These are phyloP conservation scores for Scomber japonicus DNA, from an alignment of 2,113 vertebrate species.

Conservation along the genomic window DNA sequence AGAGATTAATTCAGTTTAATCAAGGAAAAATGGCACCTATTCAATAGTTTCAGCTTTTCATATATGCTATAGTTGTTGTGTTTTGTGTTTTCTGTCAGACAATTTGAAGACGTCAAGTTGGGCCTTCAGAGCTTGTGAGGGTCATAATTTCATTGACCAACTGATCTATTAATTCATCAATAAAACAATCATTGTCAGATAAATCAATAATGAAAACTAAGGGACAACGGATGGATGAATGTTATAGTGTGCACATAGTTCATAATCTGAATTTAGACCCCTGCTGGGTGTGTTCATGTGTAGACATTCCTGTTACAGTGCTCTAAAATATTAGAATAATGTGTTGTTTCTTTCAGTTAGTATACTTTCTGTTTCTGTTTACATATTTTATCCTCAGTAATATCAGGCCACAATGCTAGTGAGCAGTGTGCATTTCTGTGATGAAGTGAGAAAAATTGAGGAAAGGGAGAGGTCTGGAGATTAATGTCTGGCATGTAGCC, in stretches of 20 bases:
- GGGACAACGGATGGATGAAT: background rate
- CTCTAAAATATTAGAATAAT: background rate
- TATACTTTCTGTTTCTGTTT: background rate
- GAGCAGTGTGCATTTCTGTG: background rate
- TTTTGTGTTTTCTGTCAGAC: background rate
- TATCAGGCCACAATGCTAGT: no score
- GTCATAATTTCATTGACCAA: background rate
- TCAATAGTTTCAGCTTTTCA: background rate
- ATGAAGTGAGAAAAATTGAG: background rate
- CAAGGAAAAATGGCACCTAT: no score
- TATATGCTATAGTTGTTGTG: background rate
- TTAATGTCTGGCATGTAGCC: slow-evolving; percentile 12
- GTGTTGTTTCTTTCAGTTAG: background rate
- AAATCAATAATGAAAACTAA: no score
- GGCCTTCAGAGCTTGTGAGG: background rate
- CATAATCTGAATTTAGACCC: background rate
- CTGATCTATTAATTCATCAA: background rate
- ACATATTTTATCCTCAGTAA: background rate
- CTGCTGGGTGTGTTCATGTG: background rate
- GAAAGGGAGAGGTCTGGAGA: background rate
- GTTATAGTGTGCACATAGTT: background rate
- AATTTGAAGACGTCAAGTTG: background rate
- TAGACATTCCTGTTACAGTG: background rate
- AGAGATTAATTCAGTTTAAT: background rate
- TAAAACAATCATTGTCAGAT: no score